Evolutionary conservation across 2,113 vertebrate genomes (phyloP), one percentile per base, ranked within the genome.

Genomic region (Echinops telfairi): DNA sequence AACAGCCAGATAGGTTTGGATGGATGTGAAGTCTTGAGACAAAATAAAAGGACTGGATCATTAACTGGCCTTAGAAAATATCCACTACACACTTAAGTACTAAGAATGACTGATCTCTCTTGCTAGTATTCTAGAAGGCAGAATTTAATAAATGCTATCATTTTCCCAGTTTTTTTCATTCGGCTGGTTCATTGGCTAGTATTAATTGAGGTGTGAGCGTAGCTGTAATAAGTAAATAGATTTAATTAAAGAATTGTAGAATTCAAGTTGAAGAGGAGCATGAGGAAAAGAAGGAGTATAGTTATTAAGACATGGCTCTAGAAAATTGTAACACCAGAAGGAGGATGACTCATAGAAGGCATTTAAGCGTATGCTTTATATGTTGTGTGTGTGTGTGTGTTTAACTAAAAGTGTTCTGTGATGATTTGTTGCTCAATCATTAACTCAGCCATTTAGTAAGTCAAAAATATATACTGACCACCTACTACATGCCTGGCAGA

Each of bases 91-190:
- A 88, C n/a, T 88, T 80, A 90, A 83, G 78, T 53, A 53, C 64
- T 88, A 83, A 89, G 81, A 91, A 86, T 70, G 27, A 93, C 31
- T 88, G 83, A 79, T 93, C 53, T 91, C 43, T 76, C 47, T 36
- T 36, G 64, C 75, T 68, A 83, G 95, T 95, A 90, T 93, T 93
- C 91, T 88, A 92, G 88, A 85, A 96, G 78, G 87, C 85, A 96
- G 94, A 84, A 57, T 94, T 95, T 96, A 93, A 76, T 91, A 96
- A 95, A 92, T 77, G 75, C 88, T 91, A 88, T 7, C 38, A 0
- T 88, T 86, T 47, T 92, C 83, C 36, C 64, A 93, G 84, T 93
- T 70, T 88, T 89, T 88, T 90, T 75, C 89, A 93, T 94, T 93
- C 94, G 57, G 27, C 27, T 89, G 38, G 79, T 81, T 84, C 94